phyloP scores from a whole-genome alignment of 2,888 invertebrate species.

The Phorcus lineatus region DNA sequence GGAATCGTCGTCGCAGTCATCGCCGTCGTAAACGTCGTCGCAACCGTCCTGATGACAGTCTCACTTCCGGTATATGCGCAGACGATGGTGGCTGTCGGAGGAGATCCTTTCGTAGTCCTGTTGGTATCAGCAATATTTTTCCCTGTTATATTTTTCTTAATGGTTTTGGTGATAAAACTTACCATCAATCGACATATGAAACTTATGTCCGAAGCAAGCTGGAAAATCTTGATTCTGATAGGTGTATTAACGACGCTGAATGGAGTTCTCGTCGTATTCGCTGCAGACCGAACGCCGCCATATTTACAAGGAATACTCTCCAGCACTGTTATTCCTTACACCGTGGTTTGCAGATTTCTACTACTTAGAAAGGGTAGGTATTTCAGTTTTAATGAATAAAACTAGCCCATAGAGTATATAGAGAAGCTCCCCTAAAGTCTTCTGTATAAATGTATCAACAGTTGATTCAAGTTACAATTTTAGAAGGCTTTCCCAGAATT shows the following conservation, averaged over 20 bases:
- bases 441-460: too few relatives aligned
- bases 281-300: constrained; percentile 51
- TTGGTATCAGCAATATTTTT: constrained; percentile 41
- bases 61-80: constrained; percentile 51
- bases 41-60: constrained; percentile 50
- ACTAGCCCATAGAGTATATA: too few relatives aligned
- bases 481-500: too few relatives aligned
- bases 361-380: constrained; percentile 50
- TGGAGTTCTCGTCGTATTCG: constrained; percentile 53
- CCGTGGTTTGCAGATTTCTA: constrained; percentile 45
- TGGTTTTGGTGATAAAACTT: constrained; percentile 38
- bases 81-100: constrained; percentile 45
- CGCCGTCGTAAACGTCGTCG: constrained; percentile 42
- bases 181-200: constrained; percentile 38
- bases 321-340: constrained; percentile 49
- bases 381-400: too few relatives aligned
- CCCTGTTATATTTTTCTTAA: constrained; percentile 43
- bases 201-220: constrained; percentile 39
- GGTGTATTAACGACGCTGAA: constrained; percentile 50
- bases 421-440: too few relatives aligned
- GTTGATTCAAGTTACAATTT: too few relatives aligned
- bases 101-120: constrained; percentile 48
- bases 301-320: constrained; percentile 56
- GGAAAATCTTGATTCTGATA: constrained; percentile 44
- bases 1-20: constrained; percentile 34